Percentiles rank a stretch among this genome's conserved stretches.
Conservation (phyloP, 2,888 invertebrate genomes). For the Leptinotarsa rubiginosa region DNA sequence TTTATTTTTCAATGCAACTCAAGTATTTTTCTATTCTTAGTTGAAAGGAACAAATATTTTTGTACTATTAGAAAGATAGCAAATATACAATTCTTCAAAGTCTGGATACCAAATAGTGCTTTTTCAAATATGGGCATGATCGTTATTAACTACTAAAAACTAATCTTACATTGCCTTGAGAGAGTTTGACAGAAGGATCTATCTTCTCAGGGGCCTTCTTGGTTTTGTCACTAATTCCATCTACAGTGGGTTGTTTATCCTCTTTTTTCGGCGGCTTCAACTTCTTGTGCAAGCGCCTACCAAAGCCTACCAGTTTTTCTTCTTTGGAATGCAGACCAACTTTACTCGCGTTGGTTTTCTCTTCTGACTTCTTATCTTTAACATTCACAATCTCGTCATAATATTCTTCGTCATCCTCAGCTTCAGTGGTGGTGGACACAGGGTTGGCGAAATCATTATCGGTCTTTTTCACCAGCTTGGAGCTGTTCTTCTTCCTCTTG, state of each 20-base stretch:
- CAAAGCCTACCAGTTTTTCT: constrained; percentile 13
- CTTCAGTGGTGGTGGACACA: constrained; percentile 34
- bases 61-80: too few species aligned
- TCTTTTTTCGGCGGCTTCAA: constrained; percentile 20
- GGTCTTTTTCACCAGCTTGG: constrained; percentile 46
- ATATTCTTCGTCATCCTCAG: constrained; percentile 36
- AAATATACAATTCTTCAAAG: too few species aligned
- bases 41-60: too few species aligned
- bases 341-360: constrained; percentile 18
- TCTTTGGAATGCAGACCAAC: constrained; percentile 24
- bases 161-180: neutral
- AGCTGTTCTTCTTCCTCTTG: constrained; percentile 31
- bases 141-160: too few species aligned
- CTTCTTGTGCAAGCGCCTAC: constrained; percentile 33
- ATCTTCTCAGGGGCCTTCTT: neutral
- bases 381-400: constrained; percentile 39
- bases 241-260: neutral
- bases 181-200: neutral
- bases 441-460: constrained; percentile 48
- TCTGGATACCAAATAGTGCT: too few species aligned
- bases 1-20: too few species aligned
- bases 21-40: too few species aligned
- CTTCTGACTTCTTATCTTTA: constrained; percentile 27
- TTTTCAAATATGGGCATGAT: too few species aligned
- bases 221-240: neutral